Base-by-base conservation (phyloP, 2,113 vertebrate genomes). In the Chloropsis cyanopogon region DNA sequence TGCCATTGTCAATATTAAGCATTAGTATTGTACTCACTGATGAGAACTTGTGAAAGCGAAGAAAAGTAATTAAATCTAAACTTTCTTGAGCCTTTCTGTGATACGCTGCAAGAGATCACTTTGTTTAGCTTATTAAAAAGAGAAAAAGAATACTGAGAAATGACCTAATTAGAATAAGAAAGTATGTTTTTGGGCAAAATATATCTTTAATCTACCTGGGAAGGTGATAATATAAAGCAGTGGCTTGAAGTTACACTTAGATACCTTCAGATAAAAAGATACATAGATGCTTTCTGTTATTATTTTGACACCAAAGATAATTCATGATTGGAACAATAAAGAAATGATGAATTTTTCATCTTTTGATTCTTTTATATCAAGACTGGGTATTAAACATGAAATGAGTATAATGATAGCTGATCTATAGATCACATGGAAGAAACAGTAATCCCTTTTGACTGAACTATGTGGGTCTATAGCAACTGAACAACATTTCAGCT, bases 141-240 rank as follows among this genome's bases (percentile, higher is more conserved):
- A 37, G 25, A 56, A 76, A 64, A 73, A 56, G 7, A 70, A 47
- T 35, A 76, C 42, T 44, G 60, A 81, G 26, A 77, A 70, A 20
- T 64, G 5, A 82, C 25, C 65, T 90, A 76, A 92, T 90, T 90
- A 90, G 66, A 95, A 92, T 39, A 83, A 73, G 35, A 80, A 95
- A 81, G 39, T 49, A 66, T n/a, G 28, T 1, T 90, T 76, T 88
- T 3, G 29, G 26, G 64, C 35, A 83, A 90, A 92, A 91, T 3
- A 14, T 56, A 78, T 79, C 71, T 94, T 88, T 88, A 92, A 88
- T 93, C 77, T 94, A 60, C 21, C 28, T 42, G 20, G 24, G 52
- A 93, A 92, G 28, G n/a, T 80, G 71, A 60, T 68, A 75, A 68
- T 35, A 83, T 23, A 83, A 91, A 94, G 71, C 46, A 83, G 41